phyloP scores from a whole-genome alignment of 2,888 invertebrate genomes.

The Zaprionus obscuricornis region DNA sequence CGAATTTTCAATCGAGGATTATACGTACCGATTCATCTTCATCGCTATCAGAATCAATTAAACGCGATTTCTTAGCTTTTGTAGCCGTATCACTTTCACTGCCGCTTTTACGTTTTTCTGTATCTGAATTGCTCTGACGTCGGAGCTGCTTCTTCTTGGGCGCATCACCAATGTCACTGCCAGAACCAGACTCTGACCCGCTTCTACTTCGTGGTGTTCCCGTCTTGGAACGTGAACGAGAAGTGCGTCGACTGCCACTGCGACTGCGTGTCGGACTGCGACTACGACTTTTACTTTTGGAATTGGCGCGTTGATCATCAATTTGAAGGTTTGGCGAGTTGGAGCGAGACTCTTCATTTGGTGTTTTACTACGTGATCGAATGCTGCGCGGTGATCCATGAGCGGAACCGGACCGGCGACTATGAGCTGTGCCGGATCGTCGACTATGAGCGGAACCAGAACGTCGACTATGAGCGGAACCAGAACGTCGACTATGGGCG shows the following conservation, averaged over 20 bases:
- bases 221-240: constrained; percentile 57
- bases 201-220: constrained; percentile 62
- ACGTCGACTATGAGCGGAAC: constrained; percentile 54
- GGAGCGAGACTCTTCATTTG: constrained; percentile 84
- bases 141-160: constrained; percentile 81
- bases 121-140: constrained; percentile 85
- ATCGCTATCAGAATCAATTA: constrained; percentile 89
- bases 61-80: constrained; percentile 85
- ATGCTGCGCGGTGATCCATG: constrained; percentile 19
- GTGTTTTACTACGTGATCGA: no score
- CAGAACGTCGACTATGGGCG: constrained; percentile 48
- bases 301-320: constrained; percentile 83
- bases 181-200: constrained; percentile 79
- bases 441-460: constrained; percentile 67
- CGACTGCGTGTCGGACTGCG: constrained; percentile 77
- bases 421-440: constrained; percentile 23
- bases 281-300: constrained; percentile 65
- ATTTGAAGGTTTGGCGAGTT: constrained; percentile 85
- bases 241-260: constrained; percentile 63
- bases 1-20: background rate
- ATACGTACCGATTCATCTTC: constrained; percentile 85
- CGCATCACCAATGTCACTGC: constrained; percentile 81
- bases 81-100: constrained; percentile 63
- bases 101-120: constrained; percentile 78
- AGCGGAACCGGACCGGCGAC: constrained; percentile 73